Evolutionary conservation across 2,113 vertebrate species (phyloP).

Genomic region (Sturnus vulgaris): DNA sequence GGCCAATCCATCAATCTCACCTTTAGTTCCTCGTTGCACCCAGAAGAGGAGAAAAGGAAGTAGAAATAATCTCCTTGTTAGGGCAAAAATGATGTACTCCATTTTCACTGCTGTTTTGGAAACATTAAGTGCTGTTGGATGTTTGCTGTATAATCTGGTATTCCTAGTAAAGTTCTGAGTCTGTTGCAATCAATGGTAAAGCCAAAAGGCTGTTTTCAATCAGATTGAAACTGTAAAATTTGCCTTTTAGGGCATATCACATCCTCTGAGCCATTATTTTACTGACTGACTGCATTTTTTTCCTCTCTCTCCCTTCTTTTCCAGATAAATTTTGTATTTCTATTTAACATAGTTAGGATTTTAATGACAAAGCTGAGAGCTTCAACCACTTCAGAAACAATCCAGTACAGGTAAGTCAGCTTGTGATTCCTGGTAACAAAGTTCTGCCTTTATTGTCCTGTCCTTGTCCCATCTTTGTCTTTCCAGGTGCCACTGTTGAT

Average conservation of each 20-base stretch:
- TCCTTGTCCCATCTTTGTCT: not conserved
- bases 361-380: conserved; percentile 97
- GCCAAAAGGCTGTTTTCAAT: not conserved
- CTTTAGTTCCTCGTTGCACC: not conserved
- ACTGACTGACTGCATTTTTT: not conserved
- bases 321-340: conserved; percentile 98
- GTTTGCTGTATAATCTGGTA: not conserved
- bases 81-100: not conserved
- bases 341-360: conserved; percentile 98
- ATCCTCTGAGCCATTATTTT: not conserved
- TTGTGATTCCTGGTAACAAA: not conserved
- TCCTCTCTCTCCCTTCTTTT: not conserved
- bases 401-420: conserved; percentile 90
- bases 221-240: not conserved
- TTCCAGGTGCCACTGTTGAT: not conserved
- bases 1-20: not conserved
- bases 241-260: not conserved
- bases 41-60: not conserved
- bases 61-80: not conserved
- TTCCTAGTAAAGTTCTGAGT: not conserved
- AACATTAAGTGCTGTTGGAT: not conserved
- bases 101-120: not conserved
- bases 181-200: not conserved
- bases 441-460: not conserved
- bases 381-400: conserved; percentile 94